Percentiles rank a stretch among this genome's conserved stretches.
phyloP scores from a whole-genome alignment of 2,888 invertebrate species.

The Phyto melanocephala region DNA sequence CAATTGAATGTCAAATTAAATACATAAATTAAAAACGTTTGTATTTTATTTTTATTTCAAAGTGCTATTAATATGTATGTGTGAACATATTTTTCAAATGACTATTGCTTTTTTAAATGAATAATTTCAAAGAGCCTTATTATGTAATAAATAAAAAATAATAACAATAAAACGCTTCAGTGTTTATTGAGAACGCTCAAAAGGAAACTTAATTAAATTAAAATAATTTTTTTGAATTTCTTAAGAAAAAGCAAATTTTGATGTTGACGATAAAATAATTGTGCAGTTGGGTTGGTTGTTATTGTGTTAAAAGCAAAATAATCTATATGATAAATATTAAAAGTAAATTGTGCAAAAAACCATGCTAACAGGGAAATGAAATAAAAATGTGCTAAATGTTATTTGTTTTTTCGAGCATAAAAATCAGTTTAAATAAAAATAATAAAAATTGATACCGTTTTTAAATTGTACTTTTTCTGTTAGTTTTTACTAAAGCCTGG shows the following conservation, averaged over 20 bases:
- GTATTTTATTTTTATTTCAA: not conserved
- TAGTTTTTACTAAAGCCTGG: too few species aligned
- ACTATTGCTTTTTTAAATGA: not conserved
- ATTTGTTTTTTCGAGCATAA: too few species aligned
- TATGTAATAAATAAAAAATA: conserved; percentile 24
- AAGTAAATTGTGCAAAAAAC: not conserved
- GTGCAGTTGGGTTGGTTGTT: not conserved
- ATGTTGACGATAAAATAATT: not conserved
- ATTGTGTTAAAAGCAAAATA: too few species aligned
- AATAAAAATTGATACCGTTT: too few species aligned
- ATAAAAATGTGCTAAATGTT: too few species aligned
- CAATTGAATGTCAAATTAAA: conserved; percentile 5
- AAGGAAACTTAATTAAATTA: not conserved
- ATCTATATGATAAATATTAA: not conserved
- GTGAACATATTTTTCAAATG: not conserved
- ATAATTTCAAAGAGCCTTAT: conserved; percentile 7
- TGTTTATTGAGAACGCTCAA: conserved; percentile 13
- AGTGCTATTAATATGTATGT: not conserved
- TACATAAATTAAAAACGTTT: not conserved
- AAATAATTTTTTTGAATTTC: not conserved
- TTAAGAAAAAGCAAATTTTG: not conserved
- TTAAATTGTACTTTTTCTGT: too few species aligned
- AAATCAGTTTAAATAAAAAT: too few species aligned
- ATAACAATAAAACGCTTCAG: conserved; percentile 36
- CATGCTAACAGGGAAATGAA: not conserved